Base-by-base conservation (phyloP, 2,113 vertebrate species). In the Anolis carolinensis region DNA sequence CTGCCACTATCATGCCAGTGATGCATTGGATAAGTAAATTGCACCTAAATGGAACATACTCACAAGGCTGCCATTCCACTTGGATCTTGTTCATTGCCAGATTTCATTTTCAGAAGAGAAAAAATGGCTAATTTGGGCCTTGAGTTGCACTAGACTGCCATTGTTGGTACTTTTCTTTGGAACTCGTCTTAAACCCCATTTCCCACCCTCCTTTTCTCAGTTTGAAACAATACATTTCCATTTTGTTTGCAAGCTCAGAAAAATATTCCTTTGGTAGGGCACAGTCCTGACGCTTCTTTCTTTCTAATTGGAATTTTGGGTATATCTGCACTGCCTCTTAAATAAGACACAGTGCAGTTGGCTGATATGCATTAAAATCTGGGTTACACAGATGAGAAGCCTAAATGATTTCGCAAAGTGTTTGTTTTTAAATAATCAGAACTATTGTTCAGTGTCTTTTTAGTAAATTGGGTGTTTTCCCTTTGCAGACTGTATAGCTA, bases 311-410 rank as follows among this genome's bases (percentile, higher is more conserved):
- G 86, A 55, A 85, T 90, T 92, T 92, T 91, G n/a, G 74, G 36
- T 94, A 91, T 91, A 88, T 83, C 84, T 93, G 93, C 89, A 93
- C 92, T 89, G 7, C 92, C 87, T 87, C 85, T 84, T 91, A 79
- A 92, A 91, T 88, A 91, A 95, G 91, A 93, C 91, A 93, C 88
- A 90, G 90, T 90, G 92, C 94, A 91, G 92, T 93, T 44, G 59
- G 34, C 20, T 23, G 10, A 87, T 89, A 77, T 92, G 86, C 2
- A 44, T 44, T 2, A 82, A 9, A 89, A 86, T 86, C 91, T 89
- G 86, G 75, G 68, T 85, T 84, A 87, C 65, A 48, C n/a, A 50
- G 21, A 88, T 90, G 85, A 50, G 88, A 59, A 1, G 89, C 92
- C 83, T 85, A 44, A n/a, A 36, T 83, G 83, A 82, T 89, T 89